Conservation (phyloP, 2,113 vertebrate species). For the Atractosteus spatula region DNA sequence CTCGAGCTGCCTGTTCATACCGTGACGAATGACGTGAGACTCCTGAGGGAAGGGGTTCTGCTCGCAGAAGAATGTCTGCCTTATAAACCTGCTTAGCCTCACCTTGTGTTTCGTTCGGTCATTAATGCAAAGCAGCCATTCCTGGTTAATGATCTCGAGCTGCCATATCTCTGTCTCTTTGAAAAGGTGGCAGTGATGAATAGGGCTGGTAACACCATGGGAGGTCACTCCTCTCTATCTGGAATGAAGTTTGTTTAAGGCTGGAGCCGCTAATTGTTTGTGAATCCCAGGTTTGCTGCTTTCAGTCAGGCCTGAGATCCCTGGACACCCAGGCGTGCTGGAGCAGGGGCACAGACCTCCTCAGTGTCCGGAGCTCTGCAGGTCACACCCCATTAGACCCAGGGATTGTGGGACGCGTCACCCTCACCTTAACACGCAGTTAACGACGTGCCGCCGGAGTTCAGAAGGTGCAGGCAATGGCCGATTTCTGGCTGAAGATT, state of each 20-base stretch:
- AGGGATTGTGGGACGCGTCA: too few relatives aligned
- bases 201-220: constrained; percentile 59
- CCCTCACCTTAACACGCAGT: too few relatives aligned
- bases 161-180: constrained; percentile 69
- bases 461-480: too few relatives aligned
- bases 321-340: background rate
- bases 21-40: background rate
- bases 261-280: constrained; percentile 66
- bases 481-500: too few relatives aligned
- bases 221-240: constrained; percentile 63
- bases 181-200: constrained; percentile 76
- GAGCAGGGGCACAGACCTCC: background rate
- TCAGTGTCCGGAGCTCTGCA: background rate
- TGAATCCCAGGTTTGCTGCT: constrained; percentile 58
- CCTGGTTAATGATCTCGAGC: constrained; percentile 78
- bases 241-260: constrained; percentile 80
- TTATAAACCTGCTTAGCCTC: constrained; percentile 1
- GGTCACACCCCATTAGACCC: background rate
- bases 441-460: too few relatives aligned
- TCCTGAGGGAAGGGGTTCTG: background rate
- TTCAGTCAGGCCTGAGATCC: constrained; percentile 25
- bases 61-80: background rate
- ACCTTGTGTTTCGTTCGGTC: constrained; percentile 62
- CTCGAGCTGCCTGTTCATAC: background rate
- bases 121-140: constrained; percentile 74